phyloP scores from a whole-genome alignment of 1,140 invertebrate genomes.

The Monomorium pharaonis region DNA sequence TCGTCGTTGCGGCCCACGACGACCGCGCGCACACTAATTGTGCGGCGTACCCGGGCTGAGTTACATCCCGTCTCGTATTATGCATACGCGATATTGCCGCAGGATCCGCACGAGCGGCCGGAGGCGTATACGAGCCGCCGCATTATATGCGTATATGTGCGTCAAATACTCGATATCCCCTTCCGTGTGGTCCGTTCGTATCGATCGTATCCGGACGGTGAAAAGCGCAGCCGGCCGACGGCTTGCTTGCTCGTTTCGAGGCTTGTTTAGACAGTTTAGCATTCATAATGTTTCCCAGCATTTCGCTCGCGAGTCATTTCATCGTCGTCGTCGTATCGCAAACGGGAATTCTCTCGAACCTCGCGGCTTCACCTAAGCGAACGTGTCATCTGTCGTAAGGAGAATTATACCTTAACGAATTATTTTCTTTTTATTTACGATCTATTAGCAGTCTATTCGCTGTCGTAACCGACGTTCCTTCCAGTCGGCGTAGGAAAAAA shows the following conservation, averaged over 20 bases:
- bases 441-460: neutral
- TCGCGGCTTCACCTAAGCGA: neutral
- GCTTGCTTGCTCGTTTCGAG: neutral
- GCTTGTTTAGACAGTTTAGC: neutral
- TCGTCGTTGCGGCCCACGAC: slow-evolving; percentile 47
- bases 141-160: neutral
- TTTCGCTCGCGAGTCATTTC: neutral
- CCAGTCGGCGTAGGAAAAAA: neutral
- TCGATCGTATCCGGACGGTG: neutral
- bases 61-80: slow-evolving; percentile 75
- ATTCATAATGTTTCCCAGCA: neutral
- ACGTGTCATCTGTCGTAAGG: too few relatives aligned
- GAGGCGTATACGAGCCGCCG: neutral
- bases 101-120: slow-evolving; percentile 11
- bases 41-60: slow-evolving; percentile 68
- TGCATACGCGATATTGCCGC: slow-evolving; percentile 69
- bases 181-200: slow-evolving; percentile 35
- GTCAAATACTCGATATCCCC: slow-evolving; percentile 29
- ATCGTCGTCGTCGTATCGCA: neutral
- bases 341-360: neutral
- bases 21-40: slow-evolving; percentile 76
- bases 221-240: neutral
- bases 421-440: neutral
- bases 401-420: neutral
- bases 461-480: neutral